phyloP scores from a whole-genome alignment of 2,888 invertebrate genomes.

The Orgyia antiqua region DNA sequence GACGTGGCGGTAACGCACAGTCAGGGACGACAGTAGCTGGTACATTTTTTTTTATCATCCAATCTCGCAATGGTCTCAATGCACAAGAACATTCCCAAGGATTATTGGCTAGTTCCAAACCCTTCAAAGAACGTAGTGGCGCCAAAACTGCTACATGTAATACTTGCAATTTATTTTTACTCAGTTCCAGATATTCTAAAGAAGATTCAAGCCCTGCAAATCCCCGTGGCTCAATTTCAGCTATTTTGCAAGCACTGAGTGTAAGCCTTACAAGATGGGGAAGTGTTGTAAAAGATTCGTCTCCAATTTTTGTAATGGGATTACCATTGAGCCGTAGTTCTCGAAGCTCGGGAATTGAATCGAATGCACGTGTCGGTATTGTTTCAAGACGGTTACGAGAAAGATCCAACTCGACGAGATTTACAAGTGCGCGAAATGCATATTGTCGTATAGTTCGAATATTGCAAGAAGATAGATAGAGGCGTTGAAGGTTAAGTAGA shows the following conservation, averaged over 20 bases:
- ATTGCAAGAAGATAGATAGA: constrained; percentile 85
- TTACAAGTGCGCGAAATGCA: constrained; percentile 87
- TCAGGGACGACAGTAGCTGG: constrained; percentile 83
- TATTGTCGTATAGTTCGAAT: constrained; percentile 83
- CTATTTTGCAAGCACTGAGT: constrained; percentile 84
- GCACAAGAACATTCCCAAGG: constrained; percentile 91
- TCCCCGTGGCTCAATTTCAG: constrained; percentile 82
- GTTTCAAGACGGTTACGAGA: constrained; percentile 83
- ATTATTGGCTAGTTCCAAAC: constrained; percentile 86
- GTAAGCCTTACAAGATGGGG: constrained; percentile 85
- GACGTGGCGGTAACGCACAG: constrained; percentile 81
- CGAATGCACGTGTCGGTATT: constrained; percentile 86
- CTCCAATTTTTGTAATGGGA: constrained; percentile 83
- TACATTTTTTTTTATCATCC: constrained; percentile 88
- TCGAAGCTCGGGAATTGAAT: constrained; percentile 84
- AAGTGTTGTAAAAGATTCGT: constrained; percentile 82
- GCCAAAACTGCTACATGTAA: constrained; percentile 83
- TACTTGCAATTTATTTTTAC: constrained; percentile 84
- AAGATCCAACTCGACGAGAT: constrained; percentile 89
- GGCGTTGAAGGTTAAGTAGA: constrained; percentile 88
- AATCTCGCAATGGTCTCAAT: constrained; percentile 84
- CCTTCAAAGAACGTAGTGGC: constrained; percentile 83
- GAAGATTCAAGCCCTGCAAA: constrained; percentile 85
- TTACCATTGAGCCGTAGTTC: constrained; percentile 87
- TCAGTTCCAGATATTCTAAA: constrained; percentile 87